These are phyloP conservation scores for Prenolepis imparis DNA, from an alignment of 2,888 invertebrate genomes.

Conservation along the genomic window DNA sequence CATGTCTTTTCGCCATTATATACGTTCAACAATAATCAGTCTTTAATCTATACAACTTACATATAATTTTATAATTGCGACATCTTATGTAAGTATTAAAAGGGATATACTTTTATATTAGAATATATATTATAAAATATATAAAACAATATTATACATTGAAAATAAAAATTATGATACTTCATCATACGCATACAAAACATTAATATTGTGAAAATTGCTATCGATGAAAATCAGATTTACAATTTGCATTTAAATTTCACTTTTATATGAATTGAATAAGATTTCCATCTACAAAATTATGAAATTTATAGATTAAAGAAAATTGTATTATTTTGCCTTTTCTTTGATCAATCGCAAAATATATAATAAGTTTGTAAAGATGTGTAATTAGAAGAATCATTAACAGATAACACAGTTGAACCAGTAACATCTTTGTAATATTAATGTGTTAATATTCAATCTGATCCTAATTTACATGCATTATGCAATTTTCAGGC, in stretches of 20 bases:
- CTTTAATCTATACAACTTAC: not conserved
- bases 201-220: not conserved
- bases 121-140: not conserved
- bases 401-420: not conserved
- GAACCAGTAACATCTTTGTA: not conserved
- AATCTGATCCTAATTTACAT: not conserved
- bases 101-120: not conserved
- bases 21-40: not conserved
- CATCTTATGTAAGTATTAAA: not conserved
- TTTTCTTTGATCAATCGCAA: not conserved
- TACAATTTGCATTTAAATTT: not conserved
- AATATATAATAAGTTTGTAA: not conserved
- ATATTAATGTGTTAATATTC: conserved; percentile 1
- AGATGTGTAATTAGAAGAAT: not conserved
- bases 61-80: not conserved
- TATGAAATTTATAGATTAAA: not conserved
- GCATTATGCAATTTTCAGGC: conserved; percentile 7
- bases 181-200: not conserved
- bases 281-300: not conserved
- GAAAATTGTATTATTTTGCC: not conserved
- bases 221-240: not conserved
- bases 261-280: not conserved
- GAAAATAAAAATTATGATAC: not conserved
- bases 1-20: not conserved
- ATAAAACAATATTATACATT: not conserved